A percentile compares a stretch with the other conserved stretches of the same genome.
These are phyloP conservation scores for Bovichtus diacanthus DNA, from an alignment of 2,797 vertebrate species.

Conservation along the genomic window DNA sequence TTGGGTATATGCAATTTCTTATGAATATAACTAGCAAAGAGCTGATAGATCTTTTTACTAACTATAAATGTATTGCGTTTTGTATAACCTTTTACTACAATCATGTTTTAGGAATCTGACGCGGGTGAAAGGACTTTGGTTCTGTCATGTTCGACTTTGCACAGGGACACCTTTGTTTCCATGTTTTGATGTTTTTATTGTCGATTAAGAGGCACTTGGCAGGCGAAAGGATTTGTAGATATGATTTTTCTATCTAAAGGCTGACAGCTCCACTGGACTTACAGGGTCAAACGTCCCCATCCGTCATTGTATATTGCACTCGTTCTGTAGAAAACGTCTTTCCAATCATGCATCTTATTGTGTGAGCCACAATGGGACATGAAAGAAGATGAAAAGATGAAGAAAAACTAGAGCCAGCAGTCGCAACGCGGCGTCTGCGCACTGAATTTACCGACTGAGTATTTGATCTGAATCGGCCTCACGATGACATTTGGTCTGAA, in stretches of 20 bases:
- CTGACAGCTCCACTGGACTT: conserved; percentile 94
- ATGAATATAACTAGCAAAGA: conserved; percentile 82
- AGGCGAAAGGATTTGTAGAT: conserved; percentile 90
- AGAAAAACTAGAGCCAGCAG: conserved; percentile 85
- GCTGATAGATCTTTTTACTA: conserved; percentile 87
- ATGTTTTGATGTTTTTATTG: conserved; percentile 94
- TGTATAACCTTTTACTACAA: conserved; percentile 89
- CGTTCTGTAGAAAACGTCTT: conserved; percentile 88
- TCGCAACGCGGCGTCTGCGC: conserved; percentile 39
- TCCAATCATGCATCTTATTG: conserved; percentile 75
- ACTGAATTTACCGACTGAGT: conserved; percentile 41
- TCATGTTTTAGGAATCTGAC: conserved; percentile 82
- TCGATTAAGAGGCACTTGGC: conserved; percentile 84
- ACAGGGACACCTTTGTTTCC: conserved; percentile 91
- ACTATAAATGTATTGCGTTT: conserved; percentile 86
- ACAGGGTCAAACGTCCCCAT: conserved; percentile 96
- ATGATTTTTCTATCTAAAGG: conserved; percentile 87
- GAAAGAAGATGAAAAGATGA: conserved; percentile 82
- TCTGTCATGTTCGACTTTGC: conserved; percentile 82
- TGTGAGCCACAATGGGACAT: conserved; percentile 87
- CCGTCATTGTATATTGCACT: conserved; percentile 90
- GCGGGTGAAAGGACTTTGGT: conserved; percentile 78
- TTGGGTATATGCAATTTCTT: conserved; percentile 91
- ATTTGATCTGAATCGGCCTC: conserved; percentile 61
- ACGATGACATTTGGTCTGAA: conserved; percentile 45